Evolutionary conservation across 2,113 vertebrate genomes (phyloP), one percentile per base, ranked within the genome.

Genomic region (Canis aureus): DNA sequence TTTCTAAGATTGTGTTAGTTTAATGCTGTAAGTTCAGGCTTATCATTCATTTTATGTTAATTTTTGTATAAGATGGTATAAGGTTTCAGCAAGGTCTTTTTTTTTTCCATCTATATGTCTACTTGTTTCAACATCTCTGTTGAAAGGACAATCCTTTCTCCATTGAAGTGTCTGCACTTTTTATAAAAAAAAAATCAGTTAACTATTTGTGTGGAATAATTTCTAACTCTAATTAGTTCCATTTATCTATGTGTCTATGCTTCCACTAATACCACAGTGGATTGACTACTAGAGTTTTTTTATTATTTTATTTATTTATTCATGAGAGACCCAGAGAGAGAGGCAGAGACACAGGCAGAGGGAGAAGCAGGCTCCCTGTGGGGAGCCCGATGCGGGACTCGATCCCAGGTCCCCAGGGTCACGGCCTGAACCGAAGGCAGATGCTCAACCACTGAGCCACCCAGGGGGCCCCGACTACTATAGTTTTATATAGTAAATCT

Each of bases 121-220:
- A 64, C 64, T 53, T 79, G 23, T 79, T 79, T 78, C 57, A 84
- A 80, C 1, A 82, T 6, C 17, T 64, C 93, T 55, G 29, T 51
- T 96, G 35, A 93, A 93, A 96, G 90, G 38, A 92, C 10, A 59
- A 9, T 38, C 16, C 22, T 95, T 90, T 88, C 64, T 62, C 43
- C 57, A 90, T 25, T 74, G 49, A 92, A 62, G 51, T 88, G 11
- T 76, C 71, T 96, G 60, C 20, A 64, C 15, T 71, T 96, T 74
- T 73, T 60, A 66, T 82, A 88, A 84, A 71, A 62, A n/a, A 51
- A 78, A 74, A 80, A 51, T 69, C 23, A 82, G 29, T 89, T 94
- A 49, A 35, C 80, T 51, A 57, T 59, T 53, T 35, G 22, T 59
- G 10, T 76, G 5, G 19, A 49, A 59, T 5, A 76, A 60, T 55